Percentiles rank a stretch among this genome's conserved stretches.
phyloP scores from a whole-genome alignment of 2,797 vertebrate genomes.

The Onychomys torridus region DNA sequence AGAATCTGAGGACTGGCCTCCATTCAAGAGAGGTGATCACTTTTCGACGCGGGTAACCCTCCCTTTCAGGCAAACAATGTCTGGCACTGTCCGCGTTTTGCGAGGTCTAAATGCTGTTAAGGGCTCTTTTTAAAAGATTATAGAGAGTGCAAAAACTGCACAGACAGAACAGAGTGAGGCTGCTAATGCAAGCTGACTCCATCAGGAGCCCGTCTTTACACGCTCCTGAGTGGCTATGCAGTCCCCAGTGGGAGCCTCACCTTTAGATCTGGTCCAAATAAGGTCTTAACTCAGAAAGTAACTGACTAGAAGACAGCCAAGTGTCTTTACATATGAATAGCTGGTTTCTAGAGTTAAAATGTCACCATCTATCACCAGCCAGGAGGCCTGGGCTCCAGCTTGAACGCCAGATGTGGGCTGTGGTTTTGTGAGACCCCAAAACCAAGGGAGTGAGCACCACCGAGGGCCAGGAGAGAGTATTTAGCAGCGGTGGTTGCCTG shows the following conservation, averaged over 20 bases:
- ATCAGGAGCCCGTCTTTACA: not conserved
- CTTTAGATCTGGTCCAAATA: not conserved
- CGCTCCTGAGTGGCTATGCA: not conserved
- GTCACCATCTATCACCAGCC: not conserved
- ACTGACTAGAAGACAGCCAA: not conserved
- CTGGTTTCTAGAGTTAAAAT: not conserved
- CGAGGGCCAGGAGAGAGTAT: not conserved
- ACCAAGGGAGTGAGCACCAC: not conserved
- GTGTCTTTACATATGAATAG: not conserved
- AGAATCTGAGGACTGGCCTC: constrained; percentile 28
- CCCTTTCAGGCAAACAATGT: constrained; percentile 22
- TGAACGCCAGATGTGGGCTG: not conserved
- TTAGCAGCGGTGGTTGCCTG: not conserved
- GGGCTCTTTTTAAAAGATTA: not conserved
- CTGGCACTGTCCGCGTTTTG: not conserved
- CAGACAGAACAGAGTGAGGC: not conserved
- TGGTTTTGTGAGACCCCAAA: not conserved
- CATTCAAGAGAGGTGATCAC: not conserved
- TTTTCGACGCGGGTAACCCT: not conserved
- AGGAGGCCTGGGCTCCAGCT: not conserved
- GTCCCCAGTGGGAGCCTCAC: not conserved
- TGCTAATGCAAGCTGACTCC: not conserved
- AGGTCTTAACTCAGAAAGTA: not conserved
- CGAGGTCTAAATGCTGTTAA: constrained; percentile 20
- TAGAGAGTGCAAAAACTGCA: not conserved